Conservation (phyloP, 2,888 invertebrate species). For the Boloria euphrosyne region DNA sequence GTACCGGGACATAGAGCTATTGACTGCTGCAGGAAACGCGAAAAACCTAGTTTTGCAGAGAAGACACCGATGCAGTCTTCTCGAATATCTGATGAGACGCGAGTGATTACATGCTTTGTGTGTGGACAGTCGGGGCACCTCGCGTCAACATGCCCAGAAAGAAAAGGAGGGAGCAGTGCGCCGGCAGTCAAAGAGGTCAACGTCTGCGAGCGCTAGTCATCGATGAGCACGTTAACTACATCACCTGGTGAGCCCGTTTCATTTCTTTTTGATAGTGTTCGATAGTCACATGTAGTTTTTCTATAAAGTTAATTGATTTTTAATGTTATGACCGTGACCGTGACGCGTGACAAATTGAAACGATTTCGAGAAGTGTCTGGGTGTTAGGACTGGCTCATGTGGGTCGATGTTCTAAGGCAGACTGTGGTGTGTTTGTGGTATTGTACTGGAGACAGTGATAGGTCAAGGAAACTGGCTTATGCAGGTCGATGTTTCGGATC, state of each 20-base stretch:
- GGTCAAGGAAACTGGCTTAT: slow-evolving; percentile 10
- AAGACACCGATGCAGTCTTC: background rate
- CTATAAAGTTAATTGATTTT: slow-evolving; percentile 27
- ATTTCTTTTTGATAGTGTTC: slow-evolving; percentile 42
- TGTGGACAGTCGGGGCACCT: slow-evolving; percentile 35
- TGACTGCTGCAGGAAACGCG: slow-evolving; percentile 32
- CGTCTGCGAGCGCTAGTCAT: slow-evolving; percentile 22
- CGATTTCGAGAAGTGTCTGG: too few species aligned
- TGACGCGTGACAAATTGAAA: background rate
- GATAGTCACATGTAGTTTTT: slow-evolving; percentile 36
- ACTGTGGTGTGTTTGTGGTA: background rate
- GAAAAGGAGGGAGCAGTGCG: slow-evolving; percentile 2
- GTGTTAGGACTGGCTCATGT: background rate
- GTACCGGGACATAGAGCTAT: slow-evolving; percentile 30
- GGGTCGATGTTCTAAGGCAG: slow-evolving; percentile 13
- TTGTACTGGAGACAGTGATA: background rate
- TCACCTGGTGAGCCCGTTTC: slow-evolving; percentile 37
- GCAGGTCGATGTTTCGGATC: slow-evolving; percentile 15
- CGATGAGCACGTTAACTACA: slow-evolving; percentile 33
- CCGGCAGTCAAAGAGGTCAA: slow-evolving; percentile 20
- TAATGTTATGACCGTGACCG: too few species aligned
- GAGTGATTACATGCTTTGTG: slow-evolving; percentile 22
- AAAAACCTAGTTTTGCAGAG: background rate
- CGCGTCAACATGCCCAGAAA: slow-evolving; percentile 26
- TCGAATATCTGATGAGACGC: background rate